Evolutionary conservation across 2,888 invertebrate species (phyloP), one percentile per base, ranked within the genome.

Genomic region (Cylindroiulus punctatus): DNA sequence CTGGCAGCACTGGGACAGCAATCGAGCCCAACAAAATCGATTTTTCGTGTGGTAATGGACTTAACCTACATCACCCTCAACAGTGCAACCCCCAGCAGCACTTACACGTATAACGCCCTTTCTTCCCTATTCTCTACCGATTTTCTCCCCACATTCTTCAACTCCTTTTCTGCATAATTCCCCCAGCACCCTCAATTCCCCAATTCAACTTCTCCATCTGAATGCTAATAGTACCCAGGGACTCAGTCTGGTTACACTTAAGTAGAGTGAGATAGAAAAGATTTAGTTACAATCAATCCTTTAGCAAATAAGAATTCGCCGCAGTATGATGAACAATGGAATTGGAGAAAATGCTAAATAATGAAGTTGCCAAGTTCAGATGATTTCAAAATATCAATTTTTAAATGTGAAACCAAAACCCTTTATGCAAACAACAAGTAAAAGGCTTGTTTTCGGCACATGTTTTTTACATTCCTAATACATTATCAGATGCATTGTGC

Each of bases 1-100:
- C 52, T 52, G n/a, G 52, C 17, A 52, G 52, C 52, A 52, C 0
- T 52, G 52, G 52, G 52, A 52, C 52, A 52, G 52, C 52, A 52
- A 52, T 52, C 52, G 52, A 52, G 52, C 52, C 52, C 52, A 52
- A 52, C 52, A 52, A 52, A 52, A 52, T 52, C 52, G 52, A 52
- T 52, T 52, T 52, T 52, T 52, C 52, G 52, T 52, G 52, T 52
- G 52, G 52, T 52, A 52, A 52, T 52, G n/a, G 52, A 52, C 52
- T 52, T 52, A 52, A 52, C 52, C 52, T 52, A 52, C 52, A 52
- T 52, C 52, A 52, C 17, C 52, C 52, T 52, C 52, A 17, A 52
- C n/a, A 5, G 52, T 52, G 52, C n/a, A 52, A 52, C 52, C 52
- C 52, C 52, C 52, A 52, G 19, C 19, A 19, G 52, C 52, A n/a